These are phyloP conservation scores for Corythaeola cristata DNA, from an alignment of 2,113 vertebrate species.

Conservation along the genomic window DNA sequence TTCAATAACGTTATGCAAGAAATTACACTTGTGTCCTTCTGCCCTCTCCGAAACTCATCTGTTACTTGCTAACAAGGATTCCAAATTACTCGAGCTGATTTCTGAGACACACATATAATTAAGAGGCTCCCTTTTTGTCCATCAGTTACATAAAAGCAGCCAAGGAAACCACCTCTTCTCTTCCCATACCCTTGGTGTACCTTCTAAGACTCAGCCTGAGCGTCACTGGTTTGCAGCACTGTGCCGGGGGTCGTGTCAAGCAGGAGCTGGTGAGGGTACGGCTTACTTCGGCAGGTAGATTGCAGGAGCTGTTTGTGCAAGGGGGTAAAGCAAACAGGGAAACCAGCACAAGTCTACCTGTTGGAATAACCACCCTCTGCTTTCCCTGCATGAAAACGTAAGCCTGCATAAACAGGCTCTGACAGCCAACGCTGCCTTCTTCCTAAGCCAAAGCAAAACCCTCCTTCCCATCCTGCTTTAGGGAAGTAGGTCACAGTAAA, in stretches of 20 bases:
- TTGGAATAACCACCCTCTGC: neutral
- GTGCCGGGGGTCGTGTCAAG: neutral
- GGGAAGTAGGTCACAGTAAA: neutral
- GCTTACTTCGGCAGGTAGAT: neutral
- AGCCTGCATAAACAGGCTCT: neutral
- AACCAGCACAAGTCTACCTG: neutral
- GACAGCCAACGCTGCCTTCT: neutral
- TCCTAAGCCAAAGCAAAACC: neutral
- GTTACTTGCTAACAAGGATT: neutral
- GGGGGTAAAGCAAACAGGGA: neutral
- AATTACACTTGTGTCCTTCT: neutral
- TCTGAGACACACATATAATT: neutral
- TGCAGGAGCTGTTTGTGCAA: neutral
- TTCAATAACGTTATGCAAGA: neutral
- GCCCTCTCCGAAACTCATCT: neutral
- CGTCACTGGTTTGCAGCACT: accelerated
- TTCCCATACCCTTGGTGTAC: neutral
- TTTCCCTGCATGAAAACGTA: neutral
- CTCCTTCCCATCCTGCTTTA: neutral
- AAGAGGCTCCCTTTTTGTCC: neutral
- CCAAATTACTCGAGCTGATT: neutral
- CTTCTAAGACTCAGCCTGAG: neutral
- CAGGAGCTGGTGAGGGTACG: neutral
- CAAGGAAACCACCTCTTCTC: neutral
- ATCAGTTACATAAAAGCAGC: neutral